These are phyloP conservation scores for Saccopteryx bilineata DNA, from an alignment of 2,113 vertebrate species.

Conservation along the genomic window DNA sequence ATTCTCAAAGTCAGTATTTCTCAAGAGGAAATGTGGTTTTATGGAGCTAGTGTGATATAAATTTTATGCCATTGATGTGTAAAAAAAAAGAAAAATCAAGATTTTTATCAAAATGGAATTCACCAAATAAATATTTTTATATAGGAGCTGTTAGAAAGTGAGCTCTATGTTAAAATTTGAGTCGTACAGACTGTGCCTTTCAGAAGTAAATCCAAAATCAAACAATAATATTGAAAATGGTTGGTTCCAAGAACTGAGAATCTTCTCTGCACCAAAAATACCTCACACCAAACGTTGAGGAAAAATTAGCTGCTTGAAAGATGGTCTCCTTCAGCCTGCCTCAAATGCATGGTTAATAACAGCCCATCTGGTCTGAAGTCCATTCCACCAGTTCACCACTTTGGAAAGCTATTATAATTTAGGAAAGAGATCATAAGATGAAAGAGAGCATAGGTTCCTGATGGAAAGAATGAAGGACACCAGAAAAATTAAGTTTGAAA, in stretches of 20 bases:
- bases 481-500: constrained; percentile 27
- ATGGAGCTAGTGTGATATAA: neutral
- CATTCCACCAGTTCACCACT: neutral
- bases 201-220: neutral
- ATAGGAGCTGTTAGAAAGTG: neutral
- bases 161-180: neutral
- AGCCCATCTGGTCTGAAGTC: constrained; percentile 35
- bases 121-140: constrained; percentile 17
- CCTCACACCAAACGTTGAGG: neutral
- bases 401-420: constrained; percentile 35
- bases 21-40: constrained; percentile 54
- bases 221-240: constrained; percentile 50
- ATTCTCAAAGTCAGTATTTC: constrained; percentile 40
- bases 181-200: neutral
- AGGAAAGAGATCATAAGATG: constrained; percentile 35
- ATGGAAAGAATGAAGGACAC: constrained; percentile 38
- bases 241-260: constrained; percentile 17
- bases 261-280: constrained; percentile 36
- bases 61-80: neutral
- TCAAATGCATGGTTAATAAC: neutral
- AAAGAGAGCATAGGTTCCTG: constrained; percentile 34
- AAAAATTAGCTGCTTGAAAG: constrained; percentile 38
- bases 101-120: constrained; percentile 56
- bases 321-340: neutral
- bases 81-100: constrained; percentile 23